These are phyloP conservation scores for Acronicta alni DNA, from an alignment of 2,888 invertebrate genomes.

Conservation along the genomic window DNA sequence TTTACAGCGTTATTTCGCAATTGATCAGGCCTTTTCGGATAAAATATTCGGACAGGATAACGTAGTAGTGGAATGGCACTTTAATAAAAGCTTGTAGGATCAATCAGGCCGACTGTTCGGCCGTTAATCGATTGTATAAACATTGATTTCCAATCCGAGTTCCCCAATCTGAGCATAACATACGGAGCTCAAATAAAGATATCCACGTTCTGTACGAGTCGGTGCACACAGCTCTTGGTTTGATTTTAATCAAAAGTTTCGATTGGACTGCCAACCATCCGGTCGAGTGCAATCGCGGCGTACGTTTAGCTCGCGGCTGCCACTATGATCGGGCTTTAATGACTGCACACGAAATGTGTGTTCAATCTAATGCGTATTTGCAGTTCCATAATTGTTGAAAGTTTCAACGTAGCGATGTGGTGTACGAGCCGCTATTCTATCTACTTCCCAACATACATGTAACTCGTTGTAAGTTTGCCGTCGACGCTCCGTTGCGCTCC, in stretches of 20 bases:
- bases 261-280: constrained; percentile 82
- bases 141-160: constrained; percentile 73
- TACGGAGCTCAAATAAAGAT: constrained; percentile 85
- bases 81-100: constrained; percentile 49
- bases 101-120: constrained; percentile 39
- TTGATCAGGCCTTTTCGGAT: constrained; percentile 6
- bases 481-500: constrained; percentile 56
- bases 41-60: constrained; percentile 5
- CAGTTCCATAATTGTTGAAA: constrained; percentile 81
- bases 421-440: constrained; percentile 56
- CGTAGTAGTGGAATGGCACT: constrained; percentile 24
- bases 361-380: constrained; percentile 83
- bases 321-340: constrained; percentile 79
- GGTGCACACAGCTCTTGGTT: constrained; percentile 75
- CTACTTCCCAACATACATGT: constrained; percentile 63
- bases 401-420: constrained; percentile 65
- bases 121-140: constrained; percentile 78
- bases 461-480: constrained; percentile 79
- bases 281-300: constrained; percentile 76
- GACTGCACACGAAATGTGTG: constrained; percentile 79
- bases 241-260: constrained; percentile 89
- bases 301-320: constrained; percentile 64
- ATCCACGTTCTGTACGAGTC: constrained; percentile 77
- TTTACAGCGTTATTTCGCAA: background rate
- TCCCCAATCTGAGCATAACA: constrained; percentile 79